Evolutionary conservation across 2,113 vertebrate genomes (phyloP), one percentile per base, ranked within the genome.

Genomic region (Phasianus colchicus): DNA sequence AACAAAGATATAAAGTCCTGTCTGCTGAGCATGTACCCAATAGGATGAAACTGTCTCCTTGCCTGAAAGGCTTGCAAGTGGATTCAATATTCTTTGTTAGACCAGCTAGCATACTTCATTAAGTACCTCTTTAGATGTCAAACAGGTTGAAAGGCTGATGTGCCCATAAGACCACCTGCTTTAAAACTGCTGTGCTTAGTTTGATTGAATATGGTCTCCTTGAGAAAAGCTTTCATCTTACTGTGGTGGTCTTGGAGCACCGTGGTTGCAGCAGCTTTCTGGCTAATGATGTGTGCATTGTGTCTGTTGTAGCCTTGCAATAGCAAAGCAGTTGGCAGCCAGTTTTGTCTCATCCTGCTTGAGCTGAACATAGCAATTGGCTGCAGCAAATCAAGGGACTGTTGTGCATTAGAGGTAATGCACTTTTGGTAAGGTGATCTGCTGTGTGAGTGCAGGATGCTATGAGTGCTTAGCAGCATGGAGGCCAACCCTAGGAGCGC

Each of bases 161-260:
- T 74, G 42, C 38, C 79, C 78, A 57, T 60, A 86, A 67, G 52
- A 25, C 52, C 1, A 3, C 42, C 67, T 69, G 32, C n/a, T 83
- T 89, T 89, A 40, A 69, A 69, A 36, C 74, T 76, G 2, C 36
- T 52, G 79, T 64, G 34, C 10, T 88, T 80, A 40, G 12, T 55
- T 5, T 71, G 19, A 50, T 9, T 48, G 32, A 54, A 14, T 15
- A 3, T 55, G 57, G 30, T 54, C 9, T 25, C 89, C 47, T 67
- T 83, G 34, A 1, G 0, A 5, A 6, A 24, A 32, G 7, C 24
- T 80, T 0, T 1, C 8, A 3, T 70, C 45, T 83, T 25, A 58
- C 27, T 27, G 42, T 4, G 24, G 34, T 83, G 76, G 50, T 58
- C 13, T 43, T 45, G 48, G 30, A 20, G 36, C 29, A 25, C 73